Evolutionary conservation across 2,888 invertebrate genomes (phyloP).

Genomic region (Hydropsyche betteni): DNA sequence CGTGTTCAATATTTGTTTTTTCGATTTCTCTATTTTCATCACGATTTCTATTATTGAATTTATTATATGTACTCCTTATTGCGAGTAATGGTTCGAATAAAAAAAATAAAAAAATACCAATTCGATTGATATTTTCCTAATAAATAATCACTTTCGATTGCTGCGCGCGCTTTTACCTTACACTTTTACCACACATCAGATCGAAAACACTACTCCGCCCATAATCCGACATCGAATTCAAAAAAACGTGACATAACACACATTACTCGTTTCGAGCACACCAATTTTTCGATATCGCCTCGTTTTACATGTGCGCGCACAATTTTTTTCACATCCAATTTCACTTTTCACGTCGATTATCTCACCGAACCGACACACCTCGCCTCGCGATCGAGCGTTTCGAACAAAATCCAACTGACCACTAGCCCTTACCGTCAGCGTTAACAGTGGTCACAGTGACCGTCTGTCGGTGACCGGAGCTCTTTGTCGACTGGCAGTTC

Average conservation of each 20-base stretch:
- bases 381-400: not conserved
- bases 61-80: not conserved
- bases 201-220: too few relatives aligned
- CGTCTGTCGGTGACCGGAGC: constrained; percentile 22
- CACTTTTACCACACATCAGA: too few relatives aligned
- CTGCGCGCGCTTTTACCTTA: too few relatives aligned
- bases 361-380: not conserved
- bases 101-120: too few relatives aligned
- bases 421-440: not conserved
- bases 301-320: not conserved
- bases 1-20: not conserved
- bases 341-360: constrained; percentile 2
- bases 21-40: not conserved
- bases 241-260: not conserved
- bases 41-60: constrained; percentile 1
- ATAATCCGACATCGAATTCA: too few relatives aligned
- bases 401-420: not conserved
- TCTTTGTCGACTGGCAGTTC: constrained; percentile 6
- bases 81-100: too few relatives aligned
- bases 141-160: too few relatives aligned
- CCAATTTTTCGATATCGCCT: too few relatives aligned
- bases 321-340: not conserved
- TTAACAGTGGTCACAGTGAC: not conserved
- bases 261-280: not conserved
- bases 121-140: too few relatives aligned